Conservation (phyloP, 2,797 vertebrate genomes). For the Nyctibius grandis region DNA sequence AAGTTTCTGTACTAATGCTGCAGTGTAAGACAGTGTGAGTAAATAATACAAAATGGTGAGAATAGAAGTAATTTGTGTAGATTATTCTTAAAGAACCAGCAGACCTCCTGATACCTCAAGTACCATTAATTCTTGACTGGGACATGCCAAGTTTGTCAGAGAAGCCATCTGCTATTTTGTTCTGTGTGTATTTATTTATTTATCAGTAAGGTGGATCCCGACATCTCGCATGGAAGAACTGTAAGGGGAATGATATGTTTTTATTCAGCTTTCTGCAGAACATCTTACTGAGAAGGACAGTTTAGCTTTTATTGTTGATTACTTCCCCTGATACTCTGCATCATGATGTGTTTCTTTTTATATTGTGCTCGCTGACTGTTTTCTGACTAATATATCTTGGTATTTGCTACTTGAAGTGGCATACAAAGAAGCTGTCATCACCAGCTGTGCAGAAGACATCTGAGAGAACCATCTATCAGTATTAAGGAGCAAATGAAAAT, state of each 20-base stretch:
- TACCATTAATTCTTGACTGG: not conserved
- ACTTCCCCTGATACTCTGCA: not conserved
- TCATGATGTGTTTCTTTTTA: not conserved
- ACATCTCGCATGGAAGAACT: not conserved
- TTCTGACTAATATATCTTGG: not conserved
- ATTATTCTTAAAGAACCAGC: not conserved
- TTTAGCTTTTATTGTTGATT: not conserved
- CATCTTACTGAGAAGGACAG: not conserved
- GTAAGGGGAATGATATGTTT: fast-evolving
- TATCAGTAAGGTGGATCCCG: not conserved
- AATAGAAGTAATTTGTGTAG: not conserved
- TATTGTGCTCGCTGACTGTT: not conserved
- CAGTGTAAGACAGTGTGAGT: fast-evolving
- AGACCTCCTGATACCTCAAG: not conserved
- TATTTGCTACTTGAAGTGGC: not conserved
- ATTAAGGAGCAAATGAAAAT: not conserved
- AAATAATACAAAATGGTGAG: not conserved
- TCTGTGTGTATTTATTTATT: not conserved
- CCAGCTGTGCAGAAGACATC: not conserved
- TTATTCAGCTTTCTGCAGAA: not conserved
- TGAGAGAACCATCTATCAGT: not conserved
- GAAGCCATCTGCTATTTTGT: not conserved
- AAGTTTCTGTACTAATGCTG: not conserved
- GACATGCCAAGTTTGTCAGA: not conserved
- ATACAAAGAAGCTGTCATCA: not conserved